A percentile compares a stretch with the other conserved stretches of the same genome.
phyloP scores from a whole-genome alignment of 2,113 vertebrate species.

The Gopherus evgoodei region DNA sequence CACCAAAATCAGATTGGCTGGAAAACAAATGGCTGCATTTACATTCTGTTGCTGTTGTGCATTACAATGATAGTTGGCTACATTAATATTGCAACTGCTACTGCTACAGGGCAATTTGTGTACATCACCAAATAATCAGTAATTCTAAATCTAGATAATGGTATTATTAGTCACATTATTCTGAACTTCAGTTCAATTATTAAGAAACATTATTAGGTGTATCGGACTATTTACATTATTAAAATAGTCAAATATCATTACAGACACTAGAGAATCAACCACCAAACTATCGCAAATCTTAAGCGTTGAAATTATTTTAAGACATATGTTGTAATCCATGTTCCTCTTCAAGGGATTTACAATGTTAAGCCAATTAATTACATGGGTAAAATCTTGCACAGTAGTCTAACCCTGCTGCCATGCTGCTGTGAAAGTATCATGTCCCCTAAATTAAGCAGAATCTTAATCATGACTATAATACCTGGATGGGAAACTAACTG shows the following conservation, averaged over 20 bases:
- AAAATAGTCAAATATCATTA: constrained; percentile 11
- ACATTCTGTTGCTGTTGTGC: constrained; percentile 18
- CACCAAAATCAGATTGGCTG: constrained; percentile 56
- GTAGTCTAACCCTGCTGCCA: background rate
- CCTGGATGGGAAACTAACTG: background rate
- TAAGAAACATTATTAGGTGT: constrained; percentile 37
- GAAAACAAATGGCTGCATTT: constrained; percentile 57
- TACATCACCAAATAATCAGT: constrained; percentile 46
- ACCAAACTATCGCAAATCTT: background rate
- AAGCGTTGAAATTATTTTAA: background rate
- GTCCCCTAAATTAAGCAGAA: background rate
- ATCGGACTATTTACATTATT: constrained; percentile 41
- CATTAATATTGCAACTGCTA: constrained; percentile 11
- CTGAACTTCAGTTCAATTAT: constrained; percentile 27
- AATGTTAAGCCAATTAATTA: background rate
- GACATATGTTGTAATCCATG: background rate
- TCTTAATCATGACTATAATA: background rate
- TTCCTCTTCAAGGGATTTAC: background rate
- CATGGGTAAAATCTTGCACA: background rate
- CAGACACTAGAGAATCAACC: background rate
- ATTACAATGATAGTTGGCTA: constrained; percentile 33
- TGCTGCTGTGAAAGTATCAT: background rate
- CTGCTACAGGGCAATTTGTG: constrained; percentile 25
- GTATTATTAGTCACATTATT: constrained; percentile 45
- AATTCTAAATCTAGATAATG: constrained; percentile 54